Evolutionary conservation across 2,113 vertebrate species (phyloP), one percentile per base, ranked within the genome.

Genomic region (Rhipidura dahli): DNA sequence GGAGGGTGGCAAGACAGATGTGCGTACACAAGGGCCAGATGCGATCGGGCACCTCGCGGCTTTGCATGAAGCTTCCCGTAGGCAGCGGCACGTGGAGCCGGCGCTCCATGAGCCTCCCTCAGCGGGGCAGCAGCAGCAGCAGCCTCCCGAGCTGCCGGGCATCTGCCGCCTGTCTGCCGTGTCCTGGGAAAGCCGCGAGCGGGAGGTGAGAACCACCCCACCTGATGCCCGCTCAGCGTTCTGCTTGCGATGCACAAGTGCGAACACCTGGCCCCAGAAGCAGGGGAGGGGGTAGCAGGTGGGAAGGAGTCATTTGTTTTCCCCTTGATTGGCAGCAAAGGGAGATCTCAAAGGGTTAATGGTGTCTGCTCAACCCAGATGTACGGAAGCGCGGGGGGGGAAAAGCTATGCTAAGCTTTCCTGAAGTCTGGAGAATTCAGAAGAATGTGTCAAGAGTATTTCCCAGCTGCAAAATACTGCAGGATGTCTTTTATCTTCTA

Each of bases 21-120:
- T 4, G 4, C 33, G 0, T 9, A 33, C 88, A 47, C 73, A 2
- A 45, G 89, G 78, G 89, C 84, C 87, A 91, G 92, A 65, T 59
- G 78, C 6, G 7, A 23, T 19, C 1, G 6, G 47, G 79, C 90
- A 54, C 87, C 88, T 69, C 19, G 11, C 39, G 14, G 77, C 51
- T 40, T 40, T 2, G 84, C 31, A 7, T 45, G n/a, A 45, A 66
- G 72, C 87, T 91, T 31, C 2, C 0, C 2, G 1, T 2, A 6
- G 47, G 54, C 68, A 47, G 82, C 40, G 37, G 42, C 84, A 45
- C 4, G 1, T 2, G 56, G 47, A 53, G 63, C 39, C 31, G 8
- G 63, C 5, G 1, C 47, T 21, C 26, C 9, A 1, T 0, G 14
- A 56, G 49, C 56, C 2, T 73, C 40, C n/a, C 30, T 47, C 5